These are phyloP conservation scores for Gymnothorax javanicus DNA, from an alignment of 2,797 vertebrate species.

Conservation along the genomic window DNA sequence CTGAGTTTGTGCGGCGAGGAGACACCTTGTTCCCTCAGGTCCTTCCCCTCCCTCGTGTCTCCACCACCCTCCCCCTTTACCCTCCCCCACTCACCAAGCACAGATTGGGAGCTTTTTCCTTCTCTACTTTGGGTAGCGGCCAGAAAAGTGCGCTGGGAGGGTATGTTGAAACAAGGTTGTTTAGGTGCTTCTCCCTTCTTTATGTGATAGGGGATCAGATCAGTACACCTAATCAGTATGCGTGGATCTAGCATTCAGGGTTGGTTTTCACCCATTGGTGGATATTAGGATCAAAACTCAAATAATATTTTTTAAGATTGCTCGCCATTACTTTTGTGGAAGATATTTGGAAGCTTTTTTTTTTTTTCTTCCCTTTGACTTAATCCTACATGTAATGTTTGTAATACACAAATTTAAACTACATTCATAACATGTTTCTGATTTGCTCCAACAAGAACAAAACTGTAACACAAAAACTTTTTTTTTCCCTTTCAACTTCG, in stretches of 20 bases:
- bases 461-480: not conserved
- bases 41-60: constrained; percentile 54
- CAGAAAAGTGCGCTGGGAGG: constrained; percentile 46
- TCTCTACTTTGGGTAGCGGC: constrained; percentile 50
- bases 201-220: not conserved
- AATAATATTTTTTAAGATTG: not conserved
- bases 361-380: not conserved
- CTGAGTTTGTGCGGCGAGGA: constrained; percentile 57
- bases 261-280: not conserved
- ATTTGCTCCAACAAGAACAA: no score
- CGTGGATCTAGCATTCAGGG: not conserved
- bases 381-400: no score
- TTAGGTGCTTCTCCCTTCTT: constrained; percentile 16
- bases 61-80: constrained; percentile 39
- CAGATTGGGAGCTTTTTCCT: constrained; percentile 58
- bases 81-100: constrained; percentile 42
- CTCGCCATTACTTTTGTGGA: not conserved
- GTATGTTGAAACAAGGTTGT: constrained; percentile 26
- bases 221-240: not conserved
- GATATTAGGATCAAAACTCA: not conserved
- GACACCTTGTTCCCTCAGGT: constrained; percentile 63
- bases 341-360: not conserved
- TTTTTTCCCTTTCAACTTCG: not conserved
- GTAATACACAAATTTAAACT: no score
- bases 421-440: no score